Conservation (phyloP, 2,113 vertebrate genomes). For the Rhipidura dahli region DNA sequence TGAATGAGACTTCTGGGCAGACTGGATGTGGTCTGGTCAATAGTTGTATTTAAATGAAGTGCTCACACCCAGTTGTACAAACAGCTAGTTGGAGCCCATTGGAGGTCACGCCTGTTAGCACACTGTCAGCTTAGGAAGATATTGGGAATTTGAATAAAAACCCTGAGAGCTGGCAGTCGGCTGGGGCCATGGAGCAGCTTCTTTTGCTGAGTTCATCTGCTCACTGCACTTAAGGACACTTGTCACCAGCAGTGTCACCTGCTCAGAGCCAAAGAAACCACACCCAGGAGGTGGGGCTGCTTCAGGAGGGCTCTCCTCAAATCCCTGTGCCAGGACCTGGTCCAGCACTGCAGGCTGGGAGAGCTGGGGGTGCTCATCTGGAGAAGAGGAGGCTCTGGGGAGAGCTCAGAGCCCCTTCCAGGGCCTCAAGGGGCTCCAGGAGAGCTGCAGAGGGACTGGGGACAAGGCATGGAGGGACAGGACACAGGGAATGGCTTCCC, state of each 20-base stretch:
- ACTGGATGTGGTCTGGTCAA: neutral
- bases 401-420: neutral
- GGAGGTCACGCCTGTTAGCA: neutral
- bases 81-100: neutral
- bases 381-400: fast-evolving
- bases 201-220: neutral
- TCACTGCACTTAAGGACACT: fast-evolving
- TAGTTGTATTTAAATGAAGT: neutral
- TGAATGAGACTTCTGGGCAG: neutral
- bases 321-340: neutral
- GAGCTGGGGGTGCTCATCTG: neutral
- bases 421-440: neutral
- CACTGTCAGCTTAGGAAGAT: neutral
- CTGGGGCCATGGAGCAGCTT: neutral
- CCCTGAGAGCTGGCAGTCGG: neutral
- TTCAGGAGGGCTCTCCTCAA: neutral
- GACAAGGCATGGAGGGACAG: neutral
- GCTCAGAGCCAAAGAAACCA: neutral
- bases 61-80: neutral
- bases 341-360: neutral
- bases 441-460: neutral
- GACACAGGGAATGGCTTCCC: neutral
- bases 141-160: neutral
- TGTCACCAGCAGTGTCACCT: neutral
- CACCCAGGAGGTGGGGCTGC: neutral